phyloP scores from a whole-genome alignment of 2,113 vertebrate species.

The Oncorhynchus clarkii region DNA sequence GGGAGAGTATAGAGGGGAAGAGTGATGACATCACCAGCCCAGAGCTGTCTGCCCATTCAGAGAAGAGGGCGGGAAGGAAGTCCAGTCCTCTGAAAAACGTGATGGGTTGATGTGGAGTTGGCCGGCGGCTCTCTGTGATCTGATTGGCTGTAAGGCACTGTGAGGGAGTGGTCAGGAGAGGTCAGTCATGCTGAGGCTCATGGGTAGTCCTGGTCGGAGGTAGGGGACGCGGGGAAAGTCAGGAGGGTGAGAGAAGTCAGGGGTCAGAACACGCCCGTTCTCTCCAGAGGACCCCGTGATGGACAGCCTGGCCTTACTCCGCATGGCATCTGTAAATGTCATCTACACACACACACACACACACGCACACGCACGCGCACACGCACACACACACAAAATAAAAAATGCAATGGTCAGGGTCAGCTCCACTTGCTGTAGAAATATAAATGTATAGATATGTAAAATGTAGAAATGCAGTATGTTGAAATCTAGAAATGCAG shows the following conservation, averaged over 20 bases:
- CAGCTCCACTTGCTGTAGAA: neutral
- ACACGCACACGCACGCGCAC: conserved; percentile 6
- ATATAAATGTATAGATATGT: neutral
- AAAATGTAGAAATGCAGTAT: neutral
- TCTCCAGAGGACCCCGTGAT: conserved; percentile 94
- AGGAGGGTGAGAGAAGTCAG: conserved; percentile 78
- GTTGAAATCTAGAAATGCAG: too few relatives aligned
- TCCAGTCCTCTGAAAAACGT: conserved; percentile 26
- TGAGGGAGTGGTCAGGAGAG: conserved; percentile 89
- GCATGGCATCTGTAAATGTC: conserved; percentile 92
- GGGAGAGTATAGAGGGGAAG: conserved; percentile 46
- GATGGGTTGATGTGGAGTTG: conserved; percentile 6
- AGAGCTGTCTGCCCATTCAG: conserved; percentile 30
- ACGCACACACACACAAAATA: conserved; percentile 1
- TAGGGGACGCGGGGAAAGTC: conserved; percentile 94
- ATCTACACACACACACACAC: conserved; percentile 79
- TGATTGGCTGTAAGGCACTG: conserved; percentile 93
- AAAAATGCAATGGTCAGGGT: conserved; percentile 11
- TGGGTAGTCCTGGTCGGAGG: conserved; percentile 98
- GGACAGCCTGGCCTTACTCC: conserved; percentile 95
- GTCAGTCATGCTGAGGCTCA: conserved; percentile 98
- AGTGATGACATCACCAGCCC: conserved; percentile 76
- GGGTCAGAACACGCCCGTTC: conserved; percentile 91
- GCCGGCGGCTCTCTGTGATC: conserved; percentile 60
- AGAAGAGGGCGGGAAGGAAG: conserved; percentile 18